phyloP scores from a whole-genome alignment of 2,113 vertebrate species.

The Rutilus rutilus region DNA sequence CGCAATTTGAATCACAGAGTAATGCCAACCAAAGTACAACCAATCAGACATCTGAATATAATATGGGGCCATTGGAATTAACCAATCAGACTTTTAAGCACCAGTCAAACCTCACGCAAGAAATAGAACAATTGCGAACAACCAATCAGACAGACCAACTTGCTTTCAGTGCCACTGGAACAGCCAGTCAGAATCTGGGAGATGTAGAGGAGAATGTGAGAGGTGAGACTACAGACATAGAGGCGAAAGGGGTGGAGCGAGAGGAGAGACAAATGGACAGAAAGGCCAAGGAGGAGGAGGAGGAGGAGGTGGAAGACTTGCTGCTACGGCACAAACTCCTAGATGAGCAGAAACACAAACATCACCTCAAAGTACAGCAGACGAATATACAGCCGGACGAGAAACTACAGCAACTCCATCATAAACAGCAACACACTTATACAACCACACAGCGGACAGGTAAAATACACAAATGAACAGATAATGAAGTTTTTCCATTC shows the following conservation, averaged over 20 bases:
- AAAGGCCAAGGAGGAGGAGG: slow-evolving; percentile 67
- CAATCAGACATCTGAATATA: slow-evolving; percentile 52
- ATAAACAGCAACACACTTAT: slow-evolving; percentile 64
- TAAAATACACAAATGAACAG: slow-evolving; percentile 39
- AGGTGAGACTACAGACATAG: slow-evolving; percentile 37
- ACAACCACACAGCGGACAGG: slow-evolving; percentile 70
- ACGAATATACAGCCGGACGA: slow-evolving; percentile 64
- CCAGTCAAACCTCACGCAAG: slow-evolving; percentile 64
- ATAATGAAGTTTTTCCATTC: not conserved
- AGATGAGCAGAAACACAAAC: slow-evolving; percentile 77
- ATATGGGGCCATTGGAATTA: slow-evolving; percentile 47
- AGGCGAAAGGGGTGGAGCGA: slow-evolving; percentile 66
- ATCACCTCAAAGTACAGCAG: slow-evolving; percentile 67
- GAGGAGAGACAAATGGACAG: slow-evolving; percentile 63
- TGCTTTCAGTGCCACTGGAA: not conserved
- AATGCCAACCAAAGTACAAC: slow-evolving; percentile 40
- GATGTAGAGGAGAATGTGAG: not conserved
- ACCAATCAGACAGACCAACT: slow-evolving; percentile 58
- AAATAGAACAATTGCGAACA: not conserved
- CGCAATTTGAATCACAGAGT: slow-evolving; percentile 20
- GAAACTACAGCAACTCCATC: slow-evolving; percentile 53
- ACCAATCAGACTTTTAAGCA: slow-evolving; percentile 46
- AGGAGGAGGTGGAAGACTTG: slow-evolving; percentile 60
- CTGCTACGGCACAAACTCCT: slow-evolving; percentile 70
- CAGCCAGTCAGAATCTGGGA: slow-evolving; percentile 35